A percentile compares a stretch with the other conserved stretches of the same genome.
Conservation (phyloP, 1,140 invertebrate species). For the Pectinophora gossypiella region DNA sequence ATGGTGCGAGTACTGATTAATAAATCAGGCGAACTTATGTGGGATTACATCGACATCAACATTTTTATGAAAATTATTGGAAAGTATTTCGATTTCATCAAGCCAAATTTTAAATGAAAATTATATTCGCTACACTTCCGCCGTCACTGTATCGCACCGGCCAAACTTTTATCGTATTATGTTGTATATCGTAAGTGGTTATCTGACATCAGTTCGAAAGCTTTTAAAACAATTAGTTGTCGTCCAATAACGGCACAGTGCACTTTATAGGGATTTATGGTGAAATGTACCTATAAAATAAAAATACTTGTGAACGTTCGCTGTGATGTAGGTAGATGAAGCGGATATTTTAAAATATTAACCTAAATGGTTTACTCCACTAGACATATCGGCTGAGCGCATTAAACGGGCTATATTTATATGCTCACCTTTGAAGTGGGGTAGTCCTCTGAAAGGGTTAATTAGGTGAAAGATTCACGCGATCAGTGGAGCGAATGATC, state of each 20-base stretch:
- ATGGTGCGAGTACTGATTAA: too few species aligned
- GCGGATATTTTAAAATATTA: conserved; percentile 29
- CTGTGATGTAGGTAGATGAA: background rate
- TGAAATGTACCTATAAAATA: background rate
- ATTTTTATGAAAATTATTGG: too few species aligned
- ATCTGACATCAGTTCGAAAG: too few species aligned
- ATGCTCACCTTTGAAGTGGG: conserved; percentile 53
- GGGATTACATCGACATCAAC: too few species aligned
- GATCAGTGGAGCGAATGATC: conserved; percentile 50
- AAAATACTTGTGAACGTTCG: background rate
- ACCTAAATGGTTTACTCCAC: conserved; percentile 52
- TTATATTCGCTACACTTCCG: too few species aligned
- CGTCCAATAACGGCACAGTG: conserved; percentile 25
- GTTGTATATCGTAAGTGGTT: too few species aligned
- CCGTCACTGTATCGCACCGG: too few species aligned
- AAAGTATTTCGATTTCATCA: too few species aligned
- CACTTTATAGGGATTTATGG: conserved; percentile 22
- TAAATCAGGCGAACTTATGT: too few species aligned
- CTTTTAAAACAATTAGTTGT: conserved; percentile 60
- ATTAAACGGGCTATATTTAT: conserved; percentile 47
- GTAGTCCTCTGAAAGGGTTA: conserved; percentile 59
- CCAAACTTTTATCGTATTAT: too few species aligned
- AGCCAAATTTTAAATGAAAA: too few species aligned
- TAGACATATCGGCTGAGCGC: conserved; percentile 51
- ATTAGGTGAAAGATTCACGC: conserved; percentile 66